Conservation (phyloP, 2,888 invertebrate species). For the Xylota sylvarum region DNA sequence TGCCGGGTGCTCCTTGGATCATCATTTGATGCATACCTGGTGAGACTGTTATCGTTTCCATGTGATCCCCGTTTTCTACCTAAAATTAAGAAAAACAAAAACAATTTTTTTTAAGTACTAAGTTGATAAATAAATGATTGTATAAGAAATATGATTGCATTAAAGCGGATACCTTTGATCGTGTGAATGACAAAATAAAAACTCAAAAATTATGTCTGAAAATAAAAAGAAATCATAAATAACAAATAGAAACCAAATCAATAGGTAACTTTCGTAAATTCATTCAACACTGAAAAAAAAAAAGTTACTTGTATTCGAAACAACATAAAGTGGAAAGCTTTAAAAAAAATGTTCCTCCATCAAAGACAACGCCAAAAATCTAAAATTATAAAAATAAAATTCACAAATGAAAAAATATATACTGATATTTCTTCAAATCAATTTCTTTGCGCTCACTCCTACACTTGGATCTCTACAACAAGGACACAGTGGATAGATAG, state of each 20-base stretch:
- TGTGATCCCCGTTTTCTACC: constrained; percentile 91
- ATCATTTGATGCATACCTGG: constrained; percentile 93
- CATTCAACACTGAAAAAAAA: not conserved
- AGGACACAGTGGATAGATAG: too few relatives aligned
- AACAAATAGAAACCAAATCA: constrained; percentile 29
- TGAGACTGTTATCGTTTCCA: constrained; percentile 91
- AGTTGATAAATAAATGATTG: not conserved
- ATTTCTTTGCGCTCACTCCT: too few relatives aligned
- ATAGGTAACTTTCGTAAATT: too few relatives aligned
- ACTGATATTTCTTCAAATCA: too few relatives aligned
- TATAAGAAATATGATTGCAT: not conserved
- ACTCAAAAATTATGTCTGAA: constrained; percentile 56
- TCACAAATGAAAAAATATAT: too few relatives aligned
- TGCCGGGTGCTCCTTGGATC: constrained; percentile 89
- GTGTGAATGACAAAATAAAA: constrained; percentile 54
- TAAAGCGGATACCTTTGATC: constrained; percentile 47
- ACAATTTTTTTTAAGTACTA: not conserved
- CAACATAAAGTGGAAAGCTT: not conserved
- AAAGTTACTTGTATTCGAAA: not conserved
- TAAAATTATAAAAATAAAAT: too few relatives aligned
- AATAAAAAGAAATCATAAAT: constrained; percentile 62
- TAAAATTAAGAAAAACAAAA: constrained; percentile 82
- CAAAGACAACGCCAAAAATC: too few relatives aligned
- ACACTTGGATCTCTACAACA: too few relatives aligned
- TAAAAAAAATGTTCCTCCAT: too few relatives aligned